These are phyloP conservation scores for Hippolais icterina DNA, from an alignment of 2,113 vertebrate species.

Conservation along the genomic window DNA sequence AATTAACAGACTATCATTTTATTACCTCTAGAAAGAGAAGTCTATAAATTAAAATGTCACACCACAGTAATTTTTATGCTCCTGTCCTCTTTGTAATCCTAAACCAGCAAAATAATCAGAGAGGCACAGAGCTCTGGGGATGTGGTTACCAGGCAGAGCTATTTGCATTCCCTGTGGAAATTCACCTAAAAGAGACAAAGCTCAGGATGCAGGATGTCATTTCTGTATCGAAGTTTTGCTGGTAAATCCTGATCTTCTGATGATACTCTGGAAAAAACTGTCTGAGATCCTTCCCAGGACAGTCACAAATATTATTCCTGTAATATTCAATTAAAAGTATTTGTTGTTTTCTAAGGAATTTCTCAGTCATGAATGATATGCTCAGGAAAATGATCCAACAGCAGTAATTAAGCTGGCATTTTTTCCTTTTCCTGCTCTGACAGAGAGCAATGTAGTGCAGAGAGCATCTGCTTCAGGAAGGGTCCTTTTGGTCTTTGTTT, in stretches of 20 bases:
- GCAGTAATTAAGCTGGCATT: background rate
- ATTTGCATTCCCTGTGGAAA: constrained; percentile 13
- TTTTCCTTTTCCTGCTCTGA: background rate
- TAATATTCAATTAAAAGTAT: background rate
- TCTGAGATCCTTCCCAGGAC: background rate
- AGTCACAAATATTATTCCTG: background rate
- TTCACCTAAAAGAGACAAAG: constrained; percentile 1
- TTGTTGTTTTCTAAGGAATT: background rate
- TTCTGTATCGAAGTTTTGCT: background rate
- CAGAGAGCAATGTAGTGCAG: background rate
- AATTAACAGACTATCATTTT: constrained; percentile 47
- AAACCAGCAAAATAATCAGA: constrained; percentile 44
- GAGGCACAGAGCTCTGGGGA: background rate
- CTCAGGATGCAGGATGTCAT: background rate
- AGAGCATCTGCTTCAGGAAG: background rate
- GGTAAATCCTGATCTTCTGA: background rate
- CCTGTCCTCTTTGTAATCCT: constrained; percentile 28
- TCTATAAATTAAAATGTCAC: constrained; percentile 40
- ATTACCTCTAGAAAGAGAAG: constrained; percentile 36
- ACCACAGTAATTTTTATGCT: background rate
- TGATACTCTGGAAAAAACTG: background rate
- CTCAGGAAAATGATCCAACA: background rate
- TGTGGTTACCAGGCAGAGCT: constrained; percentile 41
- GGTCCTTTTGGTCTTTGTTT: background rate
- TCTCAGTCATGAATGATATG: background rate